Conservation (phyloP, 2,113 vertebrate species). For the Phalacrocorax brasilianus region DNA sequence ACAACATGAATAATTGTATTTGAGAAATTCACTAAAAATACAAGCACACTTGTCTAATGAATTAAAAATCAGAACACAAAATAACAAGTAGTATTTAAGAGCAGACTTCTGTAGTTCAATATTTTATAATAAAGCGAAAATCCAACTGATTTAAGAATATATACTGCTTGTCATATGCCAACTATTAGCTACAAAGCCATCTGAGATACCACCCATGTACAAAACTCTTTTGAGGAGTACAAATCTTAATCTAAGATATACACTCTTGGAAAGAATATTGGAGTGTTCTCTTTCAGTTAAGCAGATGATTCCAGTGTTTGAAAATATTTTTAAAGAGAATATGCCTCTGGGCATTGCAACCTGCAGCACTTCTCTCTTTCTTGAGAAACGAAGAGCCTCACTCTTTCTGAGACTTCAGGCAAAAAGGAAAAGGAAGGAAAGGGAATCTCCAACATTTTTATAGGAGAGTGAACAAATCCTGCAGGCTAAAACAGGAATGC, state of each 20-base stretch:
- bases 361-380: not conserved
- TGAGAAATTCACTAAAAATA: constrained; percentile 22
- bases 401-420: not conserved
- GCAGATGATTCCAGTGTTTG: not conserved
- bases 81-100: not conserved
- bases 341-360: not conserved
- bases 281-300: not conserved
- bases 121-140: not conserved
- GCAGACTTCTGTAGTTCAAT: not conserved
- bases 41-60: not conserved
- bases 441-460: not conserved
- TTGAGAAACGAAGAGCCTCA: not conserved
- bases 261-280: not conserved
- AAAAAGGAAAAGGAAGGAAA: not conserved
- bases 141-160: not conserved
- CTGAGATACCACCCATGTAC: not conserved
- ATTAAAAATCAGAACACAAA: not conserved
- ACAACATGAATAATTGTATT: constrained; percentile 51
- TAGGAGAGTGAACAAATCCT: not conserved
- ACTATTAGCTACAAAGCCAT: not conserved
- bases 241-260: not conserved
- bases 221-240: not conserved
- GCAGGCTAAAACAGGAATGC: not conserved
- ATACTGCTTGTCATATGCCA: not conserved
- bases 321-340: not conserved